phyloP scores from a whole-genome alignment of 2,888 invertebrate species.

The Cremastinae sp. region DNA sequence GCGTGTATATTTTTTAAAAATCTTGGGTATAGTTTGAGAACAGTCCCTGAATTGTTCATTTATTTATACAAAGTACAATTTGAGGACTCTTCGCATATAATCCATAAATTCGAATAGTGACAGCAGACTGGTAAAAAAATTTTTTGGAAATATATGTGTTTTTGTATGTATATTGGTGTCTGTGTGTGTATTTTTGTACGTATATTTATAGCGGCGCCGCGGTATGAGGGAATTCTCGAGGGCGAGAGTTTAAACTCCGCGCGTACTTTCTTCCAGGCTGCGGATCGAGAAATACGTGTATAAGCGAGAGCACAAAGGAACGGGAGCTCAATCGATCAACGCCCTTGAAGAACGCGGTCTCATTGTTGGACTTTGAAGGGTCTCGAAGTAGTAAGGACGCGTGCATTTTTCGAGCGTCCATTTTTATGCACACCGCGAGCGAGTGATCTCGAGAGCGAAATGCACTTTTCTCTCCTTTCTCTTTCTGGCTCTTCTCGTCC shows the following conservation, averaged over 20 bases:
- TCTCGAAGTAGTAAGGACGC: constrained; percentile 38
- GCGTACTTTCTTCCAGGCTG: background rate
- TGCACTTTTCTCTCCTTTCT: constrained; percentile 55
- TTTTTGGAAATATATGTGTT: too few relatives aligned
- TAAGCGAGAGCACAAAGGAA: constrained; percentile 10
- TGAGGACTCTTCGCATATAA: too few relatives aligned
- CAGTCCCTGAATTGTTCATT: too few relatives aligned
- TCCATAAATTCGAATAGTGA: too few relatives aligned
- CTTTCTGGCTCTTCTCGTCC: constrained; percentile 32
- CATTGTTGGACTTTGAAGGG: constrained; percentile 56
- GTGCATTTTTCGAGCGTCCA: constrained; percentile 36
- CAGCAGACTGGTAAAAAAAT: too few relatives aligned
- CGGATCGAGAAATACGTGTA: background rate
- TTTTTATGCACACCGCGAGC: constrained; percentile 26
- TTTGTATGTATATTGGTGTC: too few relatives aligned
- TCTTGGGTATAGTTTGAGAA: too few relatives aligned
- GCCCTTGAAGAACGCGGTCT: constrained; percentile 58
- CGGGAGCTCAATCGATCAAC: constrained; percentile 58
- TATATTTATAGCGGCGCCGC: background rate
- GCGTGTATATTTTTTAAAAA: too few relatives aligned
- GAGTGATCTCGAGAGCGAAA: constrained; percentile 56
- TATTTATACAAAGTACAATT: too few relatives aligned
- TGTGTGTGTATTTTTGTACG: too few relatives aligned
- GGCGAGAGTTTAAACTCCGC: background rate
- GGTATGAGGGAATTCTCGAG: too few relatives aligned